Evolutionary conservation across 2,888 invertebrate genomes (phyloP), one percentile per base, ranked within the genome.

Genomic region (Rapana venosa): DNA sequence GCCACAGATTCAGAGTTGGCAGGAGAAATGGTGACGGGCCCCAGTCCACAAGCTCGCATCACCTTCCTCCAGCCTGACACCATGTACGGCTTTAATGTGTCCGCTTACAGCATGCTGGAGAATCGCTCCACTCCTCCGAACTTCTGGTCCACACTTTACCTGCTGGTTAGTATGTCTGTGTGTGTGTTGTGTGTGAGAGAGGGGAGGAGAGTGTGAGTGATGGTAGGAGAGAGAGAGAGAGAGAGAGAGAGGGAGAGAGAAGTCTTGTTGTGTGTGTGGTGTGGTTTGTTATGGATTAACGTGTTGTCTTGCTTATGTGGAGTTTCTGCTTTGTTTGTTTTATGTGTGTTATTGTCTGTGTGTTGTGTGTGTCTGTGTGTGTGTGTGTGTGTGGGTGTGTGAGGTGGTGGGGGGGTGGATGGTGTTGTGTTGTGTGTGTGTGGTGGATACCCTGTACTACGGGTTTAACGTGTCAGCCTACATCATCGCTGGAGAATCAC

Each of bases 41-140:
- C 89, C 0, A 85, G 36, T 0, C 85, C 89, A 0, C 85, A 85
- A 26, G 89, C 89, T 36, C 26, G 32, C 0, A 77, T 89, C 58
- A 70, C 89, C 0, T 89, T 89, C 79, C 90, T 94, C 17, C 86
- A 90, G 56, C 90, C 91, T 0, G 86, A 90, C n/a, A 92, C 92
- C 1, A 61, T 91, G 26, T 93, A 93, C 81, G 90, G 92, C 35
- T 89, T 92, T 86, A 91, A 87, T 56, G 88, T 92, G 35, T 90
- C 90, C 26, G 87, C 91, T 77, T 88, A 90, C 70, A 92, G 90
- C 84, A 88, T 90, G 88, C 77, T 0, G 91, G 92, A 32, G 89
- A 91, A 84, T 91, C 91, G 85, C 61, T 58, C 0, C 90, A 85
- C 15, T 92, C 92, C 6, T 17, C 87, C 1, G 91, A 91, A 74